phyloP scores from a whole-genome alignment of 2,113 vertebrate species.

The Deroptyus accipitrinus region DNA sequence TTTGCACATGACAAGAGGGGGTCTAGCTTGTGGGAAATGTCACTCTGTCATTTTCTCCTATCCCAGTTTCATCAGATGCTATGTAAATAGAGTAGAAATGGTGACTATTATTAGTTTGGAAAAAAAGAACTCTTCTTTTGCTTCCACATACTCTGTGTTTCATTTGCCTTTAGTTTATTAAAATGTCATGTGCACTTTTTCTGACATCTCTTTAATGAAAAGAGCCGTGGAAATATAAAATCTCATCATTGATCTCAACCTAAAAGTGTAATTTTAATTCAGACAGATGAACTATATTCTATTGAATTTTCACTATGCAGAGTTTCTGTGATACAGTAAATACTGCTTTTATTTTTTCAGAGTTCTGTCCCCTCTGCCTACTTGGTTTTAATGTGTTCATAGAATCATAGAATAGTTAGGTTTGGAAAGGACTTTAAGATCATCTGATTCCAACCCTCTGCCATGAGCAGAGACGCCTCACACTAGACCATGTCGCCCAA shows the following conservation, averaged over 20 bases:
- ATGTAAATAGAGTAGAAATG: background rate
- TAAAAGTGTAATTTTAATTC: background rate
- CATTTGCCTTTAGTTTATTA: background rate
- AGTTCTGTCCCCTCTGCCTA: background rate
- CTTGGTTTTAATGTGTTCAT: background rate
- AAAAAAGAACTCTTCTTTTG: background rate
- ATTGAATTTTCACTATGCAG: background rate
- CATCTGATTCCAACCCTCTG: background rate
- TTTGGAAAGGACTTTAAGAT: background rate
- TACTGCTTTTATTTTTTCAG: background rate
- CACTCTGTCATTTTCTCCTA: background rate
- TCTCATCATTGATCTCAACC: background rate
- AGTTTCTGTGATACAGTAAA: background rate
- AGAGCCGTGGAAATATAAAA: background rate
- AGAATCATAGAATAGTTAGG: background rate
- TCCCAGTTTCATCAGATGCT: background rate
- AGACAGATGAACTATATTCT: background rate
- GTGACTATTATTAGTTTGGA: background rate
- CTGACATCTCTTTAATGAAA: background rate
- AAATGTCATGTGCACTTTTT: background rate
- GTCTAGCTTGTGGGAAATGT: background rate
- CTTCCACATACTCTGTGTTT: background rate
- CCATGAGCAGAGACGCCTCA: background rate
- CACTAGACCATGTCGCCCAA: background rate
- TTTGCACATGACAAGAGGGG: background rate